A percentile compares a stretch with the other conserved stretches of the same genome.
Evolutionary conservation across 2,113 vertebrate species (phyloP).

Genomic region (Thunnus thynnus): DNA sequence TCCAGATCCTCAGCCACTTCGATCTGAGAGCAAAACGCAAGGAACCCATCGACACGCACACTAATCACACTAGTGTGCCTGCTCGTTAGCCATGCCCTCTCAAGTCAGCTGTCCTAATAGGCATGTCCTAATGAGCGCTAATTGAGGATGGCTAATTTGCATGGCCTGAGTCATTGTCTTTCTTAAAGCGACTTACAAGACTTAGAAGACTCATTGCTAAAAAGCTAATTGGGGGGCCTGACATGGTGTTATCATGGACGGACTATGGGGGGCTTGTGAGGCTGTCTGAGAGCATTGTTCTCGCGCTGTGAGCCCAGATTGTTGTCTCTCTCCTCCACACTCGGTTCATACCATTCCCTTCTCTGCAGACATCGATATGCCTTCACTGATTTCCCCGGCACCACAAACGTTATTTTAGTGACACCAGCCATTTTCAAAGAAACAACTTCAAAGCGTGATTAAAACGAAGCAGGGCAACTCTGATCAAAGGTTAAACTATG

Average conservation of each 20-base stretch:
- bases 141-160: slow-evolving; percentile 79
- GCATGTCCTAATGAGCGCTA: slow-evolving; percentile 82
- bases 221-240: slow-evolving; percentile 65
- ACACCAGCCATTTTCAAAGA: slow-evolving; percentile 77
- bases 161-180: slow-evolving; percentile 69
- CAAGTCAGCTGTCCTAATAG: slow-evolving; percentile 76
- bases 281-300: slow-evolving; percentile 37
- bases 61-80: slow-evolving; percentile 66
- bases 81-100: slow-evolving; percentile 74
- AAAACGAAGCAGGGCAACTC: slow-evolving; percentile 71
- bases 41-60: slow-evolving; percentile 60
- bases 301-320: slow-evolving; percentile 22
- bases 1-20: slow-evolving; percentile 60
- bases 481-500: slow-evolving; percentile 83
- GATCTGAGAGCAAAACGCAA: slow-evolving; percentile 68
- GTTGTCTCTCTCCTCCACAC: slow-evolving; percentile 23
- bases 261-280: slow-evolving; percentile 17
- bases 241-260: slow-evolving; percentile 37
- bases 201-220: slow-evolving; percentile 57
- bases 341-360: slow-evolving; percentile 7
- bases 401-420: slow-evolving; percentile 68
- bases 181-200: slow-evolving; percentile 68
- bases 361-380: slow-evolving; percentile 23
- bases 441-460: slow-evolving; percentile 77
- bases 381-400: slow-evolving; percentile 25